Evolutionary conservation across 2,113 vertebrate species (phyloP), one percentile per base, ranked within the genome.

Genomic region (Carassius gibelio): DNA sequence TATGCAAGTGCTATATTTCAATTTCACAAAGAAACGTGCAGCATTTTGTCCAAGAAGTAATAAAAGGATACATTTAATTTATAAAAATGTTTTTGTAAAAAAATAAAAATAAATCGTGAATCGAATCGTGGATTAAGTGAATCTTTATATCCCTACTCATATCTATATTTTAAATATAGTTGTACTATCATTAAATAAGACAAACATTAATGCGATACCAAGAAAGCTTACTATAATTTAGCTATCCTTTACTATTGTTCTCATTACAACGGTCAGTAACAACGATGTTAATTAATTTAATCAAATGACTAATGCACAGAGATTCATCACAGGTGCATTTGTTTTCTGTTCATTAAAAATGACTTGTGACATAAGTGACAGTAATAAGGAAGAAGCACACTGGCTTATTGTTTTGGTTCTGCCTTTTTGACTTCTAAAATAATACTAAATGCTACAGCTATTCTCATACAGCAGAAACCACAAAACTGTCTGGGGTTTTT

Each of bases 371-470:
- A 30, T 61, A 62, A 62, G 11, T 23, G 34, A 61, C 36, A 15
- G 34, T 72, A 42, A 42, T 79, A 62, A 79, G 36, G 13, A 79
- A 34, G 76, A 79, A 79, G 76, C 34, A 42, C 34, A 14, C 34
- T 61, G 17, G 2, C 52, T 36, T n/a, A 42, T 42, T 79, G 76
- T 79, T 62, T 79, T 62, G 57, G 34, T 79, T 79, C 76, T 79
- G 76, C 36, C 76, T 79, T 79, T 78, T 79, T 7, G 0, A 45
- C 76, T 62, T n/a, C 76, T 15, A 42, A 62, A 79, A 62, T 23
- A 79, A 79, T 79, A 36, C 19, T 23, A n/a, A 77, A 57, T 57
- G 26, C 26, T 21, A 42, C 55, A 79, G 55, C 30, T 4, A 14
- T 42, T 79, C 34, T n/a, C 52, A 11, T 36, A 61, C 19, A 59